Evolutionary conservation across 2,113 vertebrate species (phyloP).

Genomic region (Glaucomys volans): DNA sequence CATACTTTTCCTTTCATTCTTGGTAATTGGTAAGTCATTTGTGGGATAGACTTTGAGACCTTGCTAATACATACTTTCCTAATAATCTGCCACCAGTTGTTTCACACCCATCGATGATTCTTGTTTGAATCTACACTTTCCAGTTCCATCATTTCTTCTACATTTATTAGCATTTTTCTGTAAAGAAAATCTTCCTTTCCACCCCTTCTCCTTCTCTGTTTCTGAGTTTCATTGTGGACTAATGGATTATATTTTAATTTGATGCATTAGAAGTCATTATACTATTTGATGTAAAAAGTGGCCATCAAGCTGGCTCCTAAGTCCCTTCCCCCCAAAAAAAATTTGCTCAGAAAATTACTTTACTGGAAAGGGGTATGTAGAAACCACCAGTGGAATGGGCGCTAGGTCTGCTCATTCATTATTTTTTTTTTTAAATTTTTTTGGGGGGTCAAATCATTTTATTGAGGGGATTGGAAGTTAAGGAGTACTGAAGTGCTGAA

Average conservation of each 20-base stretch:
- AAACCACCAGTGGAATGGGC: slow-evolving; percentile 30
- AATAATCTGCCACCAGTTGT: not conserved
- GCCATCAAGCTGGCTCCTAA: not conserved
- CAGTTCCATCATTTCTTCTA: not conserved
- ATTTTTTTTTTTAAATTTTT: too few relatives aligned
- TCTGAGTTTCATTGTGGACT: not conserved
- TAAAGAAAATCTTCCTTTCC: not conserved
- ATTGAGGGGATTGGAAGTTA: too few relatives aligned
- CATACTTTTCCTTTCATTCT: too few relatives aligned
- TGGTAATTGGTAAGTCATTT: too few relatives aligned
- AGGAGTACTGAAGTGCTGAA: too few relatives aligned
- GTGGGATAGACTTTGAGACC: not conserved
- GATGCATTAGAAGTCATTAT: slow-evolving; percentile 1
- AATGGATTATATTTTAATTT: slow-evolving; percentile 7
- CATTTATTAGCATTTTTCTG: not conserved
- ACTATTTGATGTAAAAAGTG: not conserved
- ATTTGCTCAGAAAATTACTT: not conserved
- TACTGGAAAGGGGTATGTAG: not conserved
- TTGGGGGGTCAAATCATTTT: too few relatives aligned
- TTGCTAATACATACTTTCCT: not conserved
- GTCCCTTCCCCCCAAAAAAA: too few relatives aligned
- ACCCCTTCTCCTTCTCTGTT: not conserved
- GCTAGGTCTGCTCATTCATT: not conserved
- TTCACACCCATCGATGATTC: not conserved
- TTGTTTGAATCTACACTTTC: not conserved